Evolutionary conservation across 2,888 invertebrate genomes (phyloP).

Genomic region (Phyllotreta cruciferae): DNA sequence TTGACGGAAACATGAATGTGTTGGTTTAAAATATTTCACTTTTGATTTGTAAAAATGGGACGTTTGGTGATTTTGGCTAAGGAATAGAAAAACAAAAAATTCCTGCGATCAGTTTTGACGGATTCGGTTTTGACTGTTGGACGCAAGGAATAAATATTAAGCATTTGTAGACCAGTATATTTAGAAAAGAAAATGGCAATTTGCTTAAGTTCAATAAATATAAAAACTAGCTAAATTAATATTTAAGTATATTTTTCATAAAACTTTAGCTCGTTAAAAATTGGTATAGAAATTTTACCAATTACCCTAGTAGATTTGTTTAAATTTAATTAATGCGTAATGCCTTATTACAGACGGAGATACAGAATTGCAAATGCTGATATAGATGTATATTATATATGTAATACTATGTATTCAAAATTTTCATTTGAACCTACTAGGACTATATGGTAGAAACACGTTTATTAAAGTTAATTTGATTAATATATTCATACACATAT

Average conservation of each 20-base stretch:
- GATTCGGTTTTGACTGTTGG: conserved; percentile 54
- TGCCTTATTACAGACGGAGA: conserved; percentile 18
- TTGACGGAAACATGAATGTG: conserved; percentile 53
- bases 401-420: conserved; percentile 24
- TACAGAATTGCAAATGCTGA: conserved; percentile 24
- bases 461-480: conserved; percentile 28
- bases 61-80: conserved; percentile 46
- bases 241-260: conserved; percentile 11
- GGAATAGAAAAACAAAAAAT: conserved; percentile 41
- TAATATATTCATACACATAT: conserved; percentile 40
- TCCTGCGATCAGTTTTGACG: conserved; percentile 51
- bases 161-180: conserved; percentile 52
- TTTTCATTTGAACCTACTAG: conserved; percentile 31
- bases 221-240: conserved; percentile 35
- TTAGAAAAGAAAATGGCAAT: conserved; percentile 37
- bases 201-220: conserved; percentile 22
- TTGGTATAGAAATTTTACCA: conserved; percentile 30
- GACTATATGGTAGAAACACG: conserved; percentile 32
- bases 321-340: conserved; percentile 17
- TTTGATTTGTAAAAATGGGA: conserved; percentile 49
- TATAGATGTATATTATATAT: conserved; percentile 19
- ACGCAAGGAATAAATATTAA: conserved; percentile 59
- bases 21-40: conserved; percentile 47
- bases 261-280: conserved; percentile 22
- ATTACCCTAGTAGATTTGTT: conserved; percentile 31